Conservation (phyloP, 2,888 invertebrate genomes). For the Thalpophila matura region DNA sequence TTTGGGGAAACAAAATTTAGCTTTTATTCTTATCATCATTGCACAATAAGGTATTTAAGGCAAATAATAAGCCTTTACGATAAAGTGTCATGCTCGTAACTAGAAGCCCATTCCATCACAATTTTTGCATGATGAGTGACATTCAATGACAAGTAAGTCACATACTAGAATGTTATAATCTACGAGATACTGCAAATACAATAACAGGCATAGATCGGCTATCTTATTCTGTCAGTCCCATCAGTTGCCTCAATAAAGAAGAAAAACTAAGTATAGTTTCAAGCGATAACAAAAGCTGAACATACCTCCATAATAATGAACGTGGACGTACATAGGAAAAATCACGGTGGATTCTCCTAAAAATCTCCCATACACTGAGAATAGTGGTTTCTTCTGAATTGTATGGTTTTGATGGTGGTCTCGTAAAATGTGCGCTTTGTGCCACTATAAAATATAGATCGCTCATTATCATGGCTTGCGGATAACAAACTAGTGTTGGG, state of each 20-base stretch:
- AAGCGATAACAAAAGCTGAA: slow-evolving; percentile 1
- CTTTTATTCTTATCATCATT: too few relatives aligned
- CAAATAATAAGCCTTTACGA: too few relatives aligned
- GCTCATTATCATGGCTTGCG: slow-evolving; percentile 59
- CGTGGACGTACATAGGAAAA: slow-evolving; percentile 2
- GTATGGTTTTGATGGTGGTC: slow-evolving; percentile 43
- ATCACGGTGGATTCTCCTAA: slow-evolving; percentile 7
- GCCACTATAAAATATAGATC: slow-evolving; percentile 66
- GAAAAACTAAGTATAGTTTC: slow-evolving; percentile 1
- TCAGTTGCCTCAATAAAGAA: neutral
- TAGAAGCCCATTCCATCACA: too few relatives aligned
- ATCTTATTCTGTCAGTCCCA: neutral
- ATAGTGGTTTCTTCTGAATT: slow-evolving; percentile 38
- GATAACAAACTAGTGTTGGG: slow-evolving; percentile 54
- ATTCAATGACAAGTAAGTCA: too few relatives aligned
- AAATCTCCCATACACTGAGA: slow-evolving; percentile 31
- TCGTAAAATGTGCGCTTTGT: slow-evolving; percentile 60
- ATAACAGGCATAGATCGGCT: neutral
- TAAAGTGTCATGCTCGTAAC: too few relatives aligned
- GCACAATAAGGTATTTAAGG: too few relatives aligned
- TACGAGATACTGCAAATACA: too few relatives aligned
- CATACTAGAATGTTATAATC: too few relatives aligned
- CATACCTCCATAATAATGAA: neutral
- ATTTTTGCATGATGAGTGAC: too few relatives aligned
- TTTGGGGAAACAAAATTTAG: too few relatives aligned